Evolutionary conservation across 2,113 vertebrate species (phyloP), one percentile per base, ranked within the genome.

Genomic region (Chitala chitala): DNA sequence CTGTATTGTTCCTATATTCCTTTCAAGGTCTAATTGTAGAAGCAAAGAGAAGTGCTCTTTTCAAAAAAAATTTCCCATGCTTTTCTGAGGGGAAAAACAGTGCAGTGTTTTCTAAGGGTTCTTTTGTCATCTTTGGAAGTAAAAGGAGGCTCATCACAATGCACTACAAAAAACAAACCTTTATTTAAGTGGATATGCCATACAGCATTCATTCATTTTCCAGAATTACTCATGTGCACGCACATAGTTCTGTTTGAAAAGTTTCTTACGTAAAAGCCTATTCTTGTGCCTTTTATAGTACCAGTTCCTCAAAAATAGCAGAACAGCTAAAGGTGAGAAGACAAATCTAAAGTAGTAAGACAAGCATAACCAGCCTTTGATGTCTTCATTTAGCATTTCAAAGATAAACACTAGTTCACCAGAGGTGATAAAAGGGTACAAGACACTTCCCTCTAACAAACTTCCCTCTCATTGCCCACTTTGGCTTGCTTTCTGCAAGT

Each of bases 71-170:
- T 51, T 70, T 46, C 54, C 42, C 53, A 31, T 70, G 24, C 29
- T 75, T 61, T 61, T 58, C 54, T 24, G 63, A 29, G 36, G 51
- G 59, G 40, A 40, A 69, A 69, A 66, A 75, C 72, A 38, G 50
- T 33, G 58, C 13, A 61, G 48, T 58, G 36, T 68, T 75, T 75
- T 75, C 38, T 42, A 40, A 59, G 54, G 46, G 48, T 42, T n/a
- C 12, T 75, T 69, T 58, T 54, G 50, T 44, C 40, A 61, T 42
- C 70, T 75, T 51, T 75, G 68, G 66, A 75, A 71, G 74, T 75
- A 70, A 75, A 75, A 69, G 33, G 66, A 70, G 55, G 29, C 40
- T 71, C 42, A 46, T 48, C 42, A 61, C 66, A 71, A 63, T 75
- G 68, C 42, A 75, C 38, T 40, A 73, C 31, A 63, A 61, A 73